Evolutionary conservation across 2,113 vertebrate genomes (phyloP).

Genomic region (Mobula hypostoma): DNA sequence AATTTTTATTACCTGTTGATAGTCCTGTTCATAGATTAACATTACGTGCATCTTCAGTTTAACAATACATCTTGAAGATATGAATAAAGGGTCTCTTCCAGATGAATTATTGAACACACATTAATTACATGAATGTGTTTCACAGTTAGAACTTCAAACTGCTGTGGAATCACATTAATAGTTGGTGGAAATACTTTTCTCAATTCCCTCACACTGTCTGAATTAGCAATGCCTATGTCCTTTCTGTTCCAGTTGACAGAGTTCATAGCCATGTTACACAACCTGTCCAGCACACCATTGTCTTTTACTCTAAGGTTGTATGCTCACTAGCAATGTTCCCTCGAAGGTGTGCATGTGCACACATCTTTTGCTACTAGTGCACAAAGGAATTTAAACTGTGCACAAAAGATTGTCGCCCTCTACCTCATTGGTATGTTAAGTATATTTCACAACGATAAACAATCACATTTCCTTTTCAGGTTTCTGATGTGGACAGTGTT

Average conservation of each 20-base stretch:
- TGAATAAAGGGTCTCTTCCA: neutral
- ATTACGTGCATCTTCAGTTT: neutral
- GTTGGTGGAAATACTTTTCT: neutral
- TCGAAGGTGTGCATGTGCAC: too few species aligned
- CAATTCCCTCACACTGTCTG: neutral
- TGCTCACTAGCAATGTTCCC: too few species aligned
- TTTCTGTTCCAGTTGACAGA: neutral
- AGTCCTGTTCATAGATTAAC: neutral
- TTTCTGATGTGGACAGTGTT: too few species aligned
- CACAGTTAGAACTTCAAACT: neutral
- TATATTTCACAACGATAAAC: too few species aligned
- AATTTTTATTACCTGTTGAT: neutral
- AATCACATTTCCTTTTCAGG: too few species aligned
- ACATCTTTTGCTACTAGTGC: too few species aligned
- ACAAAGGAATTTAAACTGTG: too few species aligned
- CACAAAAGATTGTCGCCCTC: too few species aligned
- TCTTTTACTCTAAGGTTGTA: neutral
- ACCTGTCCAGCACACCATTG: neutral
- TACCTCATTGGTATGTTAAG: too few species aligned
- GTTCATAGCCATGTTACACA: neutral
- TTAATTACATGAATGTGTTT: neutral
- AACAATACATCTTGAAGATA: neutral
- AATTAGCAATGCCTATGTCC: neutral
- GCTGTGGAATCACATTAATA: neutral
- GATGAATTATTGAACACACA: neutral